These are phyloP conservation scores for Oppia nitens DNA, from an alignment of 1,140 invertebrate genomes.

Conservation along the genomic window DNA sequence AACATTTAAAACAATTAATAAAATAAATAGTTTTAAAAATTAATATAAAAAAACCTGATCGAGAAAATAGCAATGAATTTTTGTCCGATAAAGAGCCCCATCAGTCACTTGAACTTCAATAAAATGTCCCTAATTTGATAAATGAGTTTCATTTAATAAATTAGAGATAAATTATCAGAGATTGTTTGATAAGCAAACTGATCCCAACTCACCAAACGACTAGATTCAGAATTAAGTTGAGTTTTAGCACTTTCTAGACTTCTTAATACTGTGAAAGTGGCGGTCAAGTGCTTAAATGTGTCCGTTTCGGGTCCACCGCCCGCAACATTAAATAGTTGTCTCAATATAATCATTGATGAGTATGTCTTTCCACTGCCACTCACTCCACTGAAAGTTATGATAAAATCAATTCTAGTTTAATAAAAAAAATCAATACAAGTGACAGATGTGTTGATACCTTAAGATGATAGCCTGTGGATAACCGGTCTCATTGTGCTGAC, in stretches of 20 bases:
- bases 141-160: not conserved
- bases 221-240: conserved; percentile 73
- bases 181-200: not conserved
- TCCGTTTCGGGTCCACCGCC: conserved; percentile 84
- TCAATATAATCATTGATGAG: conserved; percentile 71
- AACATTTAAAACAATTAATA: not conserved
- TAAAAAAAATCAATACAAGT: not conserved
- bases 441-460: conserved; percentile 39
- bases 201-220: conserved; percentile 56
- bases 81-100: conserved; percentile 78
- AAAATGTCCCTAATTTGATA: conserved; percentile 59
- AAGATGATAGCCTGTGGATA: conserved; percentile 90
- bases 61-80: conserved; percentile 87
- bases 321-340: conserved; percentile 78
- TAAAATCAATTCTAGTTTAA: not conserved
- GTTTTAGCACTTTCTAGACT: conserved; percentile 80
- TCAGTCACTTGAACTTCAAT: conserved; percentile 93
- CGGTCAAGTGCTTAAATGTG: conserved; percentile 86
- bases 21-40: not conserved
- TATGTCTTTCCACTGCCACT: conserved; percentile 90
- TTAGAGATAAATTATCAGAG: not conserved
- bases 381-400: conserved; percentile 42
- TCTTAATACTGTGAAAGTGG: conserved; percentile 77
- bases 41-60: conserved; percentile 34
- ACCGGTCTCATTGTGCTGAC: conserved; percentile 79